Base-by-base conservation (phyloP, 1,140 invertebrate species). In the Sarcophaga bullata region DNA sequence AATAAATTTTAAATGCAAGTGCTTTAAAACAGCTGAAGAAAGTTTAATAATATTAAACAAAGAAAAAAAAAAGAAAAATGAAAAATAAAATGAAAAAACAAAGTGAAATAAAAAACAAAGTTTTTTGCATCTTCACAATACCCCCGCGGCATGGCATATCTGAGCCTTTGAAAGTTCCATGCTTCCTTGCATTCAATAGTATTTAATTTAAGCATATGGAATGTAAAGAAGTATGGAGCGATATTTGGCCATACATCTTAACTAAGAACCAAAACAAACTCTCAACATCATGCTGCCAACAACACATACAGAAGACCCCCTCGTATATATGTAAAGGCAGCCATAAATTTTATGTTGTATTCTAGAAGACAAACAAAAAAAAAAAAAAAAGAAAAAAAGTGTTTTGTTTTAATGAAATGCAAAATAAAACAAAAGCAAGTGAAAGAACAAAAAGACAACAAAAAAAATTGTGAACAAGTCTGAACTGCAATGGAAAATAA, bases 171-270 rank as follows among this genome's bases (percentile, higher is more conserved):
- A 89, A 86, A 90, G 88, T 90, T 90, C 88, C 88, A 90, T 90
- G 88, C 88, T 90, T 90, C 88, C 88, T 90, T 90, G 88, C 88
- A 90, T 90, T 90, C 88, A 90, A 90, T 90, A 90, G 88, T 90
- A 88, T 84, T 85, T 84, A 85, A 82, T 85, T 83, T 84, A 78
- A 90, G 81, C 88, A 90, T 90, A 90, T 90, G 88, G 88, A 90
- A 90, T 90, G 88, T 90, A 90, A 90, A 90, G 88, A 90, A 90
- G 88, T 90, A 90, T 90, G 88, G 88, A 90, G 88, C 88, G 85
- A 86, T 83, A 88, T 85, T 80, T 86, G 88, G 88, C 87, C 80
- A 84, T 82, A 83, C 88, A 85, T 80, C 88, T 54, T 4, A 8
- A 62, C 6, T 52, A 80, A 37, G 10, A 15, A 13, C 25, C 52